phyloP scores from a whole-genome alignment of 2,113 vertebrate genomes.

The Catharus fuscescens region DNA sequence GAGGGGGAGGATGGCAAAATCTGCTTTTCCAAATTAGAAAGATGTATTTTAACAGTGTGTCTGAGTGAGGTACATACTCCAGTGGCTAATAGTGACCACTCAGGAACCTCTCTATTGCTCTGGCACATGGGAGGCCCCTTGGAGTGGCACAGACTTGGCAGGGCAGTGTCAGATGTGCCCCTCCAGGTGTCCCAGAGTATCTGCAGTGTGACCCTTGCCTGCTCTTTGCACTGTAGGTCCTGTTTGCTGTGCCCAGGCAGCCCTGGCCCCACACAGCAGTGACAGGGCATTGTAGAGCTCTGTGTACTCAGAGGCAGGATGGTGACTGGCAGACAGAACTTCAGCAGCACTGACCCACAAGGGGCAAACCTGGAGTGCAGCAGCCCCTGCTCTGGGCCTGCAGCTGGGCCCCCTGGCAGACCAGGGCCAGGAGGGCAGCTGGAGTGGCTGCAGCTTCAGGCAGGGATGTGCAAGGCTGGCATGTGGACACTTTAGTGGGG shows the following conservation, averaged over 20 bases:
- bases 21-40: not conserved
- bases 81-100: not conserved
- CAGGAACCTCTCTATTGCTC: not conserved
- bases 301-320: not conserved
- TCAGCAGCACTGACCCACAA: not conserved
- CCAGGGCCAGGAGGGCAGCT: fast-evolving
- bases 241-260: not conserved
- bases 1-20: not conserved
- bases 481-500: not conserved
- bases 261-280: not conserved
- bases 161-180: not conserved
- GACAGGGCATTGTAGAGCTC: not conserved
- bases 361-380: not conserved
- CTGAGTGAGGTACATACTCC: not conserved
- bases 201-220: not conserved
- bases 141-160: not conserved
- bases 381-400: not conserved
- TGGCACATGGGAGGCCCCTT: not conserved
- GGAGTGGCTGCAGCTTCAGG: not conserved
- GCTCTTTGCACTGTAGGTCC: not conserved
- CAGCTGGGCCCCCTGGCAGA: not conserved
- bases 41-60: not conserved
- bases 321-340: not conserved
- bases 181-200: too few relatives aligned
- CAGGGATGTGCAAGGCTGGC: not conserved